Base-by-base conservation (phyloP, 2,113 vertebrate species). In the Meles meles region DNA sequence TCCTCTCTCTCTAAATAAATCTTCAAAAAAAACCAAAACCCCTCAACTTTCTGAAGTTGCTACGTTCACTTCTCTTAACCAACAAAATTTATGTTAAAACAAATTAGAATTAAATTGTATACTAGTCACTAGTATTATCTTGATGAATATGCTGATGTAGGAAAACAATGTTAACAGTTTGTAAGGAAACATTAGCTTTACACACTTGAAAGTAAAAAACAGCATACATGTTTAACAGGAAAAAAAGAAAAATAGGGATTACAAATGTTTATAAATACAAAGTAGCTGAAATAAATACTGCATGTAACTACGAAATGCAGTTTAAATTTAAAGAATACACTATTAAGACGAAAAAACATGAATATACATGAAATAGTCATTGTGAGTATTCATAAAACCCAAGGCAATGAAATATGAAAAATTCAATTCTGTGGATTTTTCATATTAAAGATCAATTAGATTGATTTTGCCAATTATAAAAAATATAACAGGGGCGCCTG, bases 221-320 rank as follows among this genome's bases (percentile, higher is more conserved):
- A 88, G 21, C 21, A 92, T 23, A 67, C 25, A 71, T 89, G 15
- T 86, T 96, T 95, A 81, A 96, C 10, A 95, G 80, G 12, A 29
- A 87, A 93, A 87, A 96, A 93, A 69, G 79, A 93, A 90, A 96
- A 86, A 89, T 4, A 90, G 27, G 5, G 17, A 80, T 93, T 71
- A 44, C n/a, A 90, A 29, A 84, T 90, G 52, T 82, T 86, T 69
- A 88, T 74, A 87, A 91, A 86, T 79, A n/a, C 39, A 86, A 92
- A 85, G 37, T 34, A 93, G 74, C 11, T 87, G 17, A 87, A 93
- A 82, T 81, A 93, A 47, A 63, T 47, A 29, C 80, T 86, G 27
- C 17, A 76, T 5, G 11, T 44, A 91, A 79, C 47, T 84, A 87
- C 57, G 61, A 93, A 93, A 88, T 61, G 79, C 0, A 67, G 37